Conservation (phyloP, 1,140 invertebrate species). For the Panulirus ornatus region DNA sequence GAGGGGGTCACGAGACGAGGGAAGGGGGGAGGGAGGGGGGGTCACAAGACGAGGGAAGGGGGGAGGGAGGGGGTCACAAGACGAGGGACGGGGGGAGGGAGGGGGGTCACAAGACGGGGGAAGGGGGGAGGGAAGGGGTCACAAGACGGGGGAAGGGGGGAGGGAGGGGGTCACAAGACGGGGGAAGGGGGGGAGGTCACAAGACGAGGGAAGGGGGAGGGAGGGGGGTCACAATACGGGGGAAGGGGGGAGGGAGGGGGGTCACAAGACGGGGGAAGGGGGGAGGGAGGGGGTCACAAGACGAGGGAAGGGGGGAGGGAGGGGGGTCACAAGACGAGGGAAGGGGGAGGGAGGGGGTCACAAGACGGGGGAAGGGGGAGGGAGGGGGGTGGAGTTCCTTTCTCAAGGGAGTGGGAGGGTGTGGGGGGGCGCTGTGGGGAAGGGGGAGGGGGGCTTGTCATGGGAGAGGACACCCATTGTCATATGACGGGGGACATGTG, state of each 20-base stretch:
- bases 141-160: background rate
- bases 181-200: background rate
- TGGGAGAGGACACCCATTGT: too few species aligned
- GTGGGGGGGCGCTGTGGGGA: background rate
- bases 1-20: background rate
- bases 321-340: background rate
- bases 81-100: background rate
- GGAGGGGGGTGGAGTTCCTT: background rate
- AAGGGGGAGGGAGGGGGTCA: slow-evolving; percentile 4
- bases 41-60: background rate
- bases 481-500: too few species aligned
- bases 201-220: background rate
- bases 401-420: background rate
- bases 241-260: background rate
- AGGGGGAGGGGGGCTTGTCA: background rate
- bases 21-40: background rate
- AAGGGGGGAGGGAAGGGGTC: background rate
- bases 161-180: background rate
- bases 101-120: too few species aligned
- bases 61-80: background rate
- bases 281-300: background rate
- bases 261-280: background rate
- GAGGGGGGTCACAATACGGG: background rate
- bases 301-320: too few species aligned
- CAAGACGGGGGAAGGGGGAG: slow-evolving; percentile 8